A percentile compares a stretch with the other conserved stretches of the same genome.
Evolutionary conservation across 2,888 invertebrate genomes (phyloP).

Genomic region (Drosophila prolongata): DNA sequence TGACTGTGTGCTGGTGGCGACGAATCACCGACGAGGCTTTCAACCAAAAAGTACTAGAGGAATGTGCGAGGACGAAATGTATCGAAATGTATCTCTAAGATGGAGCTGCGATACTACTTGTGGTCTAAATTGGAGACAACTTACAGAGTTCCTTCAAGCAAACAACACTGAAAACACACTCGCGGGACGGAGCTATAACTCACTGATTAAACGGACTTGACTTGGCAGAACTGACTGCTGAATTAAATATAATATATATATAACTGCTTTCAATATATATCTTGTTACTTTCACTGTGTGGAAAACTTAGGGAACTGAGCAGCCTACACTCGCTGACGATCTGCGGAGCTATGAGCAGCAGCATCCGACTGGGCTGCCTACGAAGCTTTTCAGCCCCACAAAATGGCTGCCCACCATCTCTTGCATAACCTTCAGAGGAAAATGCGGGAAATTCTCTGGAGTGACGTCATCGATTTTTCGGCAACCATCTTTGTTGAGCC

Average conservation of each 20-base stretch:
- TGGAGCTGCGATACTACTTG: slow-evolving; percentile 47
- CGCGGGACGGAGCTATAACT: slow-evolving; percentile 35
- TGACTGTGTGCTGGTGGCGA: slow-evolving; percentile 80
- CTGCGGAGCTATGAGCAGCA: slow-evolving; percentile 84
- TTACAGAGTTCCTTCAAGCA: slow-evolving; percentile 57
- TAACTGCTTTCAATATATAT: not conserved
- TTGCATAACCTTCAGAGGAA: slow-evolving; percentile 68
- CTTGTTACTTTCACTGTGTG: slow-evolving; percentile 18
- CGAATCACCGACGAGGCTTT: slow-evolving; percentile 42
- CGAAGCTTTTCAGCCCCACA: slow-evolving; percentile 75
- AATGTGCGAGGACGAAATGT: slow-evolving; percentile 55
- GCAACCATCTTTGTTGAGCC: slow-evolving; percentile 70
- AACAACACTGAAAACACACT: slow-evolving; percentile 31
- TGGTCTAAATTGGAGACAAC: slow-evolving; percentile 45
- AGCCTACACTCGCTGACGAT: slow-evolving; percentile 85
- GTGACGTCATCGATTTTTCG: slow-evolving; percentile 63
- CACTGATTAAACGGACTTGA: slow-evolving; percentile 1
- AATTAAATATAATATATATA: not conserved
- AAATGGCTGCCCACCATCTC: slow-evolving; percentile 67
- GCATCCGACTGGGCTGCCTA: slow-evolving; percentile 79
- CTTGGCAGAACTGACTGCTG: not conserved
- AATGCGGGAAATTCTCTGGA: slow-evolving; percentile 47
- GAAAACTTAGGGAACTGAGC: slow-evolving; percentile 57
- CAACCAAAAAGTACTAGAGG: slow-evolving; percentile 40
- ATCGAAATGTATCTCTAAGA: slow-evolving; percentile 29